These are phyloP conservation scores for Lindbergichthys nudifrons DNA, from an alignment of 2,797 vertebrate species.

Conservation along the genomic window DNA sequence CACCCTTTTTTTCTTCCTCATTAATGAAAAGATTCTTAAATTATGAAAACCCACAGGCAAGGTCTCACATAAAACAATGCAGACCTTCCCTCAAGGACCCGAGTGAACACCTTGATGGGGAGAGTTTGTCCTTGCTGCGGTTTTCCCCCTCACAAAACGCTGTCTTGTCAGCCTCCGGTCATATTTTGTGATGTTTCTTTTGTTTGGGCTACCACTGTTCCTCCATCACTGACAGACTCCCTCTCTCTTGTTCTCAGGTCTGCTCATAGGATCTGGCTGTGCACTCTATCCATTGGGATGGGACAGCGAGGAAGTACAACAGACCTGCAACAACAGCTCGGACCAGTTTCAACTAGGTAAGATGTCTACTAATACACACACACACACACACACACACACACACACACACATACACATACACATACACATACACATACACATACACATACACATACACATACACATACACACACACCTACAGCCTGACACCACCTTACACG, in stretches of 20 bases:
- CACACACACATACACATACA: conserved; percentile 1
- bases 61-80: conserved; percentile 27
- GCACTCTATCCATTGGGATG: conserved; percentile 97
- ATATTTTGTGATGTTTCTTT: conserved; percentile 18
- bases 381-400: conserved; percentile 12
- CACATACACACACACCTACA: neutral
- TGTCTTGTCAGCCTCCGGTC: conserved; percentile 16
- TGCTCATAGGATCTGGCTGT: conserved; percentile 95
- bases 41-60: conserved; percentile 34
- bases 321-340: conserved; percentile 95
- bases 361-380: conserved; percentile 38
- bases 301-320: conserved; percentile 96
- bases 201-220: neutral
- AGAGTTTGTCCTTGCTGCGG: conserved; percentile 52
- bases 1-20: conserved; percentile 25
- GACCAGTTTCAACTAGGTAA: conserved; percentile 95
- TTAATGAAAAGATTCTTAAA: conserved; percentile 43
- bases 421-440: conserved; percentile 4
- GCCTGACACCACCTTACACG: conserved; percentile 3
- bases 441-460: conserved; percentile 10
- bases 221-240: conserved; percentile 29
- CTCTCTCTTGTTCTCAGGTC: conserved; percentile 79
- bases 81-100: conserved; percentile 38
- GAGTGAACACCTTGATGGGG: conserved; percentile 27
- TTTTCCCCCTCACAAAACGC: neutral